Base-by-base conservation (phyloP, 2,797 vertebrate species). In the Poeciliopsis infans region DNA sequence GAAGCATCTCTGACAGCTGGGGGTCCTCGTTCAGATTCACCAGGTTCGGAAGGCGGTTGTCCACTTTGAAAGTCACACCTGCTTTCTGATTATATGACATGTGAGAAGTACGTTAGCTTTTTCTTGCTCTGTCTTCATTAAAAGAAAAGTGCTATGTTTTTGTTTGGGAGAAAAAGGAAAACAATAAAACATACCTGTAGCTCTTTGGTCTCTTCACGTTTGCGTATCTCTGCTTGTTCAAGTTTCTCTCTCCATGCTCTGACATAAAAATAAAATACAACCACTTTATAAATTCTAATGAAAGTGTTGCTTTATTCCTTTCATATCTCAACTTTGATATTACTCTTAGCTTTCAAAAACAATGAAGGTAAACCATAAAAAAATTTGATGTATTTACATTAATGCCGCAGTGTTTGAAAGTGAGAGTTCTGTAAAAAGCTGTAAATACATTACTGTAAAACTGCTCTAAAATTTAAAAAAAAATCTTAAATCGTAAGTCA, bases 11-110 rank as follows among this genome's bases (percentile, higher is more conserved):
- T 4, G 98, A 99, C 76, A 99, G 95, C 93, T 99, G 98, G 57
- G 98, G 98, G 86, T 99, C 98, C 93, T 99, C 98, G 72, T 96
- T 99, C 85, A 99, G 96, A 91, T 98, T 99, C 79, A 99, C 98
- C 79, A 99, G 94, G 90, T 98, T 99, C 75, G 98, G 98, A 79
- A 98, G 95, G 64, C 89, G 94, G 90, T 98, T 98, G 93, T 99
- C 98, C 92, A 98, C 96, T 94, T 97, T 97, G 92, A 99, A 97
- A 0, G 97, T 96, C 90, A 97, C 95, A 20, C 97, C 98, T 72
- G 96, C 96, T 96, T 97, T 98, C 98, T 99, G 82, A 76, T 82
- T 66, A 78, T 5, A 71, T n/a, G 66, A 28, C 79, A 53, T 53
- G 4, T 15, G 74, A 72, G 64, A 80, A 79, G 81, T 25, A 25